Evolutionary conservation across 1,140 invertebrate species (phyloP).

Genomic region (Copidosoma floridanum): DNA sequence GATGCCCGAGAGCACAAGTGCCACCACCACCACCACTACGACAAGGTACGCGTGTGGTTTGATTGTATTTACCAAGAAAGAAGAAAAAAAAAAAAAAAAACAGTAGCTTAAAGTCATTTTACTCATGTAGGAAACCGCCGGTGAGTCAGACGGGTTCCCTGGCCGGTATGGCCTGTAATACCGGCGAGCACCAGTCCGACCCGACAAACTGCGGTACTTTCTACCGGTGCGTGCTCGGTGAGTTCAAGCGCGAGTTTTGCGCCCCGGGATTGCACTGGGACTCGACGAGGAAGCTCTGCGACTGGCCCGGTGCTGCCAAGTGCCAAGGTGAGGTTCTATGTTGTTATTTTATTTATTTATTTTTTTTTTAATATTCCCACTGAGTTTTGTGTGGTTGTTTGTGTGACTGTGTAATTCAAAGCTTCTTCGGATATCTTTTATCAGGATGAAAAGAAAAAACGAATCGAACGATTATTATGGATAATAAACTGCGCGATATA

Average conservation of each 20-base stretch:
- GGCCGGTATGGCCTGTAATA: conserved; percentile 55
- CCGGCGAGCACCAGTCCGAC: conserved; percentile 67
- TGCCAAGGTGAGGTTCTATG: conserved; percentile 56
- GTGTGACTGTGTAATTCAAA: neutral
- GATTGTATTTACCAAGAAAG: no score
- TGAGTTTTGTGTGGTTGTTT: neutral
- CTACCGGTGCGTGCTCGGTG: conserved; percentile 70
- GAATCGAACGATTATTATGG: neutral
- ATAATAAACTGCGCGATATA: no score
- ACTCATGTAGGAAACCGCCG: no score
- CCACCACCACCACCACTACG: conserved; percentile 25
- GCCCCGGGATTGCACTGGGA: conserved; percentile 83
- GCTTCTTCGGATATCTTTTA: neutral
- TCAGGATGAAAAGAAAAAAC: no score
- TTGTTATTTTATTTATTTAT: neutral
- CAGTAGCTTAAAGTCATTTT: no score
- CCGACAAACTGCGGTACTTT: conserved; percentile 72
- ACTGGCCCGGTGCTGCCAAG: conserved; percentile 74
- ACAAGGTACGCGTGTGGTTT: no score
- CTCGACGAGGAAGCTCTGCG: conserved; percentile 63
- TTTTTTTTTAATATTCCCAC: neutral
- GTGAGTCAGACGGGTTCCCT: neutral
- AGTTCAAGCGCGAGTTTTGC: conserved; percentile 68
- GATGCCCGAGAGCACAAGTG: conserved; percentile 28
- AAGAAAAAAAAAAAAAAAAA: no score